These are phyloP conservation scores for Drosophila novamexicana DNA, from an alignment of 1,140 invertebrate species.

Conservation along the genomic window DNA sequence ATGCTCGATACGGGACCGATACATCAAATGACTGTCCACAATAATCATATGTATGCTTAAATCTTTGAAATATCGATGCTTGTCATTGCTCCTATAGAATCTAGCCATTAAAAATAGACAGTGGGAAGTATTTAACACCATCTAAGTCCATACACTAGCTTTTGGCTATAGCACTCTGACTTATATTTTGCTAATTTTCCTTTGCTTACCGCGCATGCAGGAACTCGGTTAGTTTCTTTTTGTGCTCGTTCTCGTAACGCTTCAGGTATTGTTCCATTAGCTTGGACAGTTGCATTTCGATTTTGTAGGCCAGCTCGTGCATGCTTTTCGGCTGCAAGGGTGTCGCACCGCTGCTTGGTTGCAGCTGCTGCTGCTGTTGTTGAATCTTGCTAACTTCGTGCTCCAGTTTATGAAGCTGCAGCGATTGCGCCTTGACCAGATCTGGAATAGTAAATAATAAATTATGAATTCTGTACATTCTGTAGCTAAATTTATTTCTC, in stretches of 20 bases:
- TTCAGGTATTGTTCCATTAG: slow-evolving; percentile 80
- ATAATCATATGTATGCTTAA: no score
- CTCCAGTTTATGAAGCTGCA: slow-evolving; percentile 72
- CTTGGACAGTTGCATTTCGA: slow-evolving; percentile 81
- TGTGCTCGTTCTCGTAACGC: slow-evolving; percentile 85
- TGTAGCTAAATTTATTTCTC: background rate
- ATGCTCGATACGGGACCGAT: no score
- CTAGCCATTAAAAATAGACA: no score
- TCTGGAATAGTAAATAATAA: slow-evolving; percentile 34
- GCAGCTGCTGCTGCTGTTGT: slow-evolving; percentile 36
- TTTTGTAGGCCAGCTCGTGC: slow-evolving; percentile 74
- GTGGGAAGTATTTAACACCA: no score
- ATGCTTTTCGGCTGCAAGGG: slow-evolving; percentile 60
- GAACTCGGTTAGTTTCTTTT: slow-evolving; percentile 70
- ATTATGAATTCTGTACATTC: background rate
- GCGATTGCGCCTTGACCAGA: slow-evolving; percentile 66
- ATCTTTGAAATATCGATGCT: no score
- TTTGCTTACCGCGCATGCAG: slow-evolving; percentile 61
- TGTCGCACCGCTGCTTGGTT: slow-evolving; percentile 14
- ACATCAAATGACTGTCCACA: no score
- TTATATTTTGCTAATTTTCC: background rate
- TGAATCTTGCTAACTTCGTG: slow-evolving; percentile 65
- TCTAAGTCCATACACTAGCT: no score
- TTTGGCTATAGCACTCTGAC: no score
- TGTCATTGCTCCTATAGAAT: no score